Percentiles rank a stretch among this genome's conserved stretches.
Conservation (phyloP, 2,113 vertebrate genomes). For the Lontra canadensis region DNA sequence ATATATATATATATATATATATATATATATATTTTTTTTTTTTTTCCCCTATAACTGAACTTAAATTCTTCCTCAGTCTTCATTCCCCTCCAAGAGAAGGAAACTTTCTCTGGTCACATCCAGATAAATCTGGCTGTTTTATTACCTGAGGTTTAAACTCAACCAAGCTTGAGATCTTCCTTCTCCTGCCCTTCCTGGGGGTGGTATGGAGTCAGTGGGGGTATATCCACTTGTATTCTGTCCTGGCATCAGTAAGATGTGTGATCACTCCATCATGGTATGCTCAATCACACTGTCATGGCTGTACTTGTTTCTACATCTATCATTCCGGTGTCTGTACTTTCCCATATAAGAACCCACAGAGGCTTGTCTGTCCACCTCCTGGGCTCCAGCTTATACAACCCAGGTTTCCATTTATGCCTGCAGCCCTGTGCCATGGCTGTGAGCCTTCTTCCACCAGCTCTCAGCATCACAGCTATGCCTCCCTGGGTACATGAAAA, state of each 20-base stretch:
- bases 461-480: neutral
- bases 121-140: neutral
- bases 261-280: rapidly evolving
- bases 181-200: neutral
- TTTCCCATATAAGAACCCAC: neutral
- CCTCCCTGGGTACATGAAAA: neutral
- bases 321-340: rapidly evolving
- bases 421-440: neutral
- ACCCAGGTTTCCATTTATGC: neutral
- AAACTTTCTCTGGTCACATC: neutral
- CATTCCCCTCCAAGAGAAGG: neutral
- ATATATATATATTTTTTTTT: too few relatives aligned
- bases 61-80: neutral
- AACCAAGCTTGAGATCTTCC: neutral
- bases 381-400: neutral
- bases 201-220: rapidly evolving
- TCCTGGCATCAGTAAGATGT: neutral
- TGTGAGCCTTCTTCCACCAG: neutral
- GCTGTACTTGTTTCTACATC: neutral
- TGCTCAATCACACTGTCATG: rapidly evolving
- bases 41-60: neutral
- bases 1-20: too few relatives aligned
- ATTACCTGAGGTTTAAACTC: neutral
- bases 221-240: neutral
- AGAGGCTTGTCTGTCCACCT: neutral